phyloP scores from a whole-genome alignment of 2,797 vertebrate species.

The Malurus leucopterus region DNA sequence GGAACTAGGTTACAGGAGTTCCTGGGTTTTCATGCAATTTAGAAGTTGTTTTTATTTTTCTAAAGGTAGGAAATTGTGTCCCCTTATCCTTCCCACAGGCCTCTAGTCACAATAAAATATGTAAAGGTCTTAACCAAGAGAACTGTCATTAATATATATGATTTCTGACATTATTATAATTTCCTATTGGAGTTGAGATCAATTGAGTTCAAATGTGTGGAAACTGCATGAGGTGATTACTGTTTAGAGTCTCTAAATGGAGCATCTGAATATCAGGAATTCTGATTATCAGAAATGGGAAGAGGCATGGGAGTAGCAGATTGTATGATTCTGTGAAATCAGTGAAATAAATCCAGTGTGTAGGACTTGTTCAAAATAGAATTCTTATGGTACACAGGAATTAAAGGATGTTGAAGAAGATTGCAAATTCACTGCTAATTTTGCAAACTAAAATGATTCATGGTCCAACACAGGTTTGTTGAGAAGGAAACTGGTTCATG shows the following conservation, averaged over 20 bases:
- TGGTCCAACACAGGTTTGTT: not conserved
- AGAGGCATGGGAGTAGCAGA: not conserved
- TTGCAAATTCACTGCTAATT: not conserved
- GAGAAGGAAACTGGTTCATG: not conserved
- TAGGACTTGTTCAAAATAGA: not conserved
- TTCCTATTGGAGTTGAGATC: not conserved
- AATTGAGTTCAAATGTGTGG: not conserved
- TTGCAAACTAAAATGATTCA: not conserved
- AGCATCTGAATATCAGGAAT: not conserved
- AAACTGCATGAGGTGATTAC: not conserved
- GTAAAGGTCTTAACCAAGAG: not conserved
- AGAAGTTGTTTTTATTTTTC: not conserved
- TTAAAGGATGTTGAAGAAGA: not conserved
- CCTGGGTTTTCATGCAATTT: not conserved
- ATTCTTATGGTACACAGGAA: not conserved
- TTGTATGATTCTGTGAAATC: not conserved
- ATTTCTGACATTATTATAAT: not conserved
- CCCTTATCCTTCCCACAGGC: rapidly evolving
- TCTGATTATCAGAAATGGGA: not conserved
- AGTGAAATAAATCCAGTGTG: not conserved
- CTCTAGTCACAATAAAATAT: not conserved
- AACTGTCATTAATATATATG: not conserved
- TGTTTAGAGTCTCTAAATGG: not conserved
- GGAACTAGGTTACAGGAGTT: not conserved
- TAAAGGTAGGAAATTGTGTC: not conserved